Evolutionary conservation across 2,888 invertebrate genomes (phyloP), one percentile per base, ranked within the genome.

Genomic region (Chloromyia formosa): DNA sequence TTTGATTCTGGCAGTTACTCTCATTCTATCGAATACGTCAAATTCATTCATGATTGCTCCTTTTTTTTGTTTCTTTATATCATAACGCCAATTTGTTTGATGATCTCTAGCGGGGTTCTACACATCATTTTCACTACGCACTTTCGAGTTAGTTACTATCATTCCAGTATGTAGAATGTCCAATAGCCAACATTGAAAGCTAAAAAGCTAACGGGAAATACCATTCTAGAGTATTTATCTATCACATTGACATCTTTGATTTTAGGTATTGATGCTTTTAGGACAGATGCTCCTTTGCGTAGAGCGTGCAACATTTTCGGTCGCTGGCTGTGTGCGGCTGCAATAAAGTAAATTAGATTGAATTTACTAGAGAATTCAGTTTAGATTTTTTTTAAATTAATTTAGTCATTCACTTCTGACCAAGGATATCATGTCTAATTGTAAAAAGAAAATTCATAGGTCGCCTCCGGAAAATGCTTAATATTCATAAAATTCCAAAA

Each of bases 201-300:
- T 82, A 97, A 90, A 85, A 98, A 98, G 80, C 97, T 93, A 78
- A 98, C 93, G 0, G 98, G 98, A 85, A 98, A 98, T 78, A 97
- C 90, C 81, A 98, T 92, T 80, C 98, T 89, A 45, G 97, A 97
- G 85, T 97, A 97, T 82, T 97, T 97, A 87, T 98, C 98, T 82
- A 98, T 98, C 79, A 97, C 92, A 85, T 98, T 98, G 77, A 98
- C 97, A 86, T 98, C 97, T 81, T 96, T 93, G 79, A 98, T 96
- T 86, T 93, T 94, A n/a, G 96, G 96, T 89, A 96, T 92, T 42
- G 95, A 94, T n/a, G 92, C 91, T 82, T 93, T 93, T 80, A 96
- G 86, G 42, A 93, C 94, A n/a, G 92, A 91, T 1, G 96, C 95
- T 62, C 95, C 94, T 80, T 91, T 91, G 68, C 92, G 90, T 16